phyloP scores from a whole-genome alignment of 2,888 invertebrate genomes.

The Acrobasis repandana region DNA sequence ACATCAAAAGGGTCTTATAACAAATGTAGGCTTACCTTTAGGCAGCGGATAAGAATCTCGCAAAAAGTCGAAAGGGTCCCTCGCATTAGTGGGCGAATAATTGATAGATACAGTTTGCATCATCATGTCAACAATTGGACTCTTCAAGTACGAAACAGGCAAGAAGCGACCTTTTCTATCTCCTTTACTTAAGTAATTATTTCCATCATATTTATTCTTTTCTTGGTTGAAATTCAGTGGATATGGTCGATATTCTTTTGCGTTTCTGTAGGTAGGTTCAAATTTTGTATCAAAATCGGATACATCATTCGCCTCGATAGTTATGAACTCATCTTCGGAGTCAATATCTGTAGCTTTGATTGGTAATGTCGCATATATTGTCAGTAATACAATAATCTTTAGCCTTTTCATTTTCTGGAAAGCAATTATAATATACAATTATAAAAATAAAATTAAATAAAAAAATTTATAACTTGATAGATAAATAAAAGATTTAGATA shows the following conservation, averaged over 20 bases:
- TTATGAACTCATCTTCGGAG: constrained; percentile 46
- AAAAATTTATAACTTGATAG: too few species aligned
- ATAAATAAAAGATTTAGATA: too few species aligned
- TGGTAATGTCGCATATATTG: constrained; percentile 33
- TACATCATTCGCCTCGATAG: constrained; percentile 42
- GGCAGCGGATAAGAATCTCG: constrained; percentile 69
- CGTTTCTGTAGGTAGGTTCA: constrained; percentile 38
- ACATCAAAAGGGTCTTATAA: background rate
- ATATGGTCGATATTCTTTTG: constrained; percentile 61
- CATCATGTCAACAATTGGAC: constrained; percentile 67
- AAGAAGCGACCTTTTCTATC: constrained; percentile 44
- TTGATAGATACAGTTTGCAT: constrained; percentile 57
- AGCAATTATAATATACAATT: too few species aligned
- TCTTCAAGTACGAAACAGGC: constrained; percentile 61
- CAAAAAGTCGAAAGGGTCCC: constrained; percentile 70
- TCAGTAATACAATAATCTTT: constrained; percentile 36
- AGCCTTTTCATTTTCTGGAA: constrained; percentile 53
- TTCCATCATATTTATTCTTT: constrained; percentile 28
- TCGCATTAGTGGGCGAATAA: constrained; percentile 53
- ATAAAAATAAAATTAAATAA: too few species aligned
- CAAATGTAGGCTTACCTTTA: constrained; percentile 56
- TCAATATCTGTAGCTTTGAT: constrained; percentile 39
- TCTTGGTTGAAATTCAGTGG: constrained; percentile 46
- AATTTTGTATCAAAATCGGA: constrained; percentile 31
- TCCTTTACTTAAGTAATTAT: constrained; percentile 7